Evolutionary conservation across 2,888 invertebrate genomes (phyloP).

Genomic region (Galeopsomyia nigrocyanea): DNA sequence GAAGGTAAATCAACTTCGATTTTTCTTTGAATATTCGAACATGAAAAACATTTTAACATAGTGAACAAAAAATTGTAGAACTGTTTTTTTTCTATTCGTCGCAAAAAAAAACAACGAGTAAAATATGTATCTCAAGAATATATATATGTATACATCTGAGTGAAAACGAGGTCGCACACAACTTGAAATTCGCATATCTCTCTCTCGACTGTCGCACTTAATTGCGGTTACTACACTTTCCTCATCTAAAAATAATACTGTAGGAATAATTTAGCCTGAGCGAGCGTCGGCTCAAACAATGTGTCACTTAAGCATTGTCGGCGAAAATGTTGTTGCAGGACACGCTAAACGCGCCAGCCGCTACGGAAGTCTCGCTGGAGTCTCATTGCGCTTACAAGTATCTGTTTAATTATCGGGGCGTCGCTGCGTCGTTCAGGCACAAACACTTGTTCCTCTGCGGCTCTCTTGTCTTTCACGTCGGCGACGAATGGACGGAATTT

Average conservation of each 20-base stretch:
- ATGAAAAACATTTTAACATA: background rate
- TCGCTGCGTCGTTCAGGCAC: conserved; percentile 97
- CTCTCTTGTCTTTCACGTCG: conserved; percentile 94
- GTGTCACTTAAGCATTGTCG: too few species aligned
- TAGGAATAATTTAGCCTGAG: conserved; percentile 13
- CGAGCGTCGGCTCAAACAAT: too few species aligned
- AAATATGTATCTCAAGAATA: too few species aligned
- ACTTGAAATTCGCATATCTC: too few species aligned
- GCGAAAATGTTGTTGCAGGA: conserved; percentile 73
- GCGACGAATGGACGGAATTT: conserved; percentile 94
- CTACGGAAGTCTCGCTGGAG: conserved; percentile 88
- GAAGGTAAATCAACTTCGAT: conserved; percentile 70
- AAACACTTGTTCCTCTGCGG: conserved; percentile 95
- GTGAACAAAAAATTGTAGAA: too few species aligned
- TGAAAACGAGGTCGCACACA: too few species aligned
- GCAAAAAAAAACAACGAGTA: too few species aligned
- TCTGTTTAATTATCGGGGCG: conserved; percentile 95
- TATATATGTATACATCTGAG: too few species aligned
- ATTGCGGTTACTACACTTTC: too few species aligned
- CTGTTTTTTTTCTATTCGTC: too few species aligned
- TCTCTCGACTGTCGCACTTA: too few species aligned
- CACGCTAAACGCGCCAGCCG: conserved; percentile 87
- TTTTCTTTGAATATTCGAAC: conserved; percentile 5
- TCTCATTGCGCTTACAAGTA: conserved; percentile 95
- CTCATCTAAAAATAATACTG: background rate